phyloP scores from a whole-genome alignment of 2,888 invertebrate genomes.

The Ischnura elegans region DNA sequence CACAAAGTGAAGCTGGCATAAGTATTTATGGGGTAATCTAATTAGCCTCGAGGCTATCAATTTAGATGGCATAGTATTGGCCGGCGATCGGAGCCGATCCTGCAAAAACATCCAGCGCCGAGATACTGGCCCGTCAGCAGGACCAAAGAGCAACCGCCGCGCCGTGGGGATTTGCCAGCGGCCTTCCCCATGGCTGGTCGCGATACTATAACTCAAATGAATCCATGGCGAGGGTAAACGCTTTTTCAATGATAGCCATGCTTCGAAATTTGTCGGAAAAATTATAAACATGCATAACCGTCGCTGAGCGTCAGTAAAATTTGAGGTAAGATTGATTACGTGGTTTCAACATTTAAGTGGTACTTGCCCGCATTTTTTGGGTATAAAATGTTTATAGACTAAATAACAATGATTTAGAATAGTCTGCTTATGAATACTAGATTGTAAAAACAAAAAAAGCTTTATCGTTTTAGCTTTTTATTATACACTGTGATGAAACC shows the following conservation, averaged over 20 bases:
- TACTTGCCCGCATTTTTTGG: too few relatives aligned
- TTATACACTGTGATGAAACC: too few relatives aligned
- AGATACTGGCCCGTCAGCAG: background rate
- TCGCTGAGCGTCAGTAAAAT: background rate
- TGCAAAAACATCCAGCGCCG: background rate
- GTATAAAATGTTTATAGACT: too few relatives aligned
- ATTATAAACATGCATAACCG: background rate
- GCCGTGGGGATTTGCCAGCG: background rate
- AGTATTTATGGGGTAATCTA: conserved; percentile 35
- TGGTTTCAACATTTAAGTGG: too few relatives aligned
- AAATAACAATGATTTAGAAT: too few relatives aligned
- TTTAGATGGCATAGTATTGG: conserved; percentile 26
- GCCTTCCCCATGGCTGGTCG: background rate
- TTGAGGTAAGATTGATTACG: too few relatives aligned
- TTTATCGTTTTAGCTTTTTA: too few relatives aligned
- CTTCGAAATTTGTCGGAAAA: background rate
- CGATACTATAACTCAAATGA: background rate
- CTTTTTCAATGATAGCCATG: background rate
- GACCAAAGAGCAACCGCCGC: background rate
- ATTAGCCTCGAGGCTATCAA: conserved; percentile 22
- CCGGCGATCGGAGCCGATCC: background rate
- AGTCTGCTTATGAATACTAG: too few relatives aligned
- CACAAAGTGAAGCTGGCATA: conserved; percentile 3
- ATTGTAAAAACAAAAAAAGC: too few relatives aligned
- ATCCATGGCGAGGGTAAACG: background rate